Conservation (phyloP, 2,888 invertebrate species). For the Pycnomerus fuliginosus region DNA sequence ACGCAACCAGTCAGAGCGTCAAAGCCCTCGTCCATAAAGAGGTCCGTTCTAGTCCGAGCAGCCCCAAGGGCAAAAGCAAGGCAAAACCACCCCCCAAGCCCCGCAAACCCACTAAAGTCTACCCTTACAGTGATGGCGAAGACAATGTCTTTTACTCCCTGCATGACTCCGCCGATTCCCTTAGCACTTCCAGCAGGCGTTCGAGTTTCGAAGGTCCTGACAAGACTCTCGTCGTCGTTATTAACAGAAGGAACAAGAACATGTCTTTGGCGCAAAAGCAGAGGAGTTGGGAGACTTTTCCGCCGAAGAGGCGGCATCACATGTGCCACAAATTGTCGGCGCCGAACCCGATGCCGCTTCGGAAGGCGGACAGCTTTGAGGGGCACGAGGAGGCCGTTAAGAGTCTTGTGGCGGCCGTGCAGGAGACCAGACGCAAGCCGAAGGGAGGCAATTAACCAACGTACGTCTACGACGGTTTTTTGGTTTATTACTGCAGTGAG, state of each 20-base stretch:
- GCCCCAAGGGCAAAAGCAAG: conserved; percentile 49
- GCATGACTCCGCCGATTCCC: conserved; percentile 58
- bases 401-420: conserved; percentile 66
- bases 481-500: conserved; percentile 16
- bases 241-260: conserved; percentile 49
- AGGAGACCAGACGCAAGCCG: conserved; percentile 62
- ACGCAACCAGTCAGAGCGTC: conserved; percentile 56
- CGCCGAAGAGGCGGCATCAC: conserved; percentile 55
- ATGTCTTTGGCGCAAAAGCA: conserved; percentile 60
- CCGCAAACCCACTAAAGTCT: conserved; percentile 49
- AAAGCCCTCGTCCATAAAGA: conserved; percentile 57
- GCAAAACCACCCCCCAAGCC: conserved; percentile 38
- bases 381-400: conserved; percentile 69
- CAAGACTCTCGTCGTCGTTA: conserved; percentile 58
- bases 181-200: conserved; percentile 59
- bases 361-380: conserved; percentile 68
- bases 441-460: conserved; percentile 46
- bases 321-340: conserved; percentile 46
- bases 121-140: conserved; percentile 60
- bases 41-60: conserved; percentile 48
- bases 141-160: conserved; percentile 57
- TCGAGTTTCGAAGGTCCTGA: conserved; percentile 55
- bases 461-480: conserved; percentile 11
- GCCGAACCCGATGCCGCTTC: conserved; percentile 44
- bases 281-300: conserved; percentile 65